These are phyloP conservation scores for Cossypha polioptera DNA, from an alignment of 2,797 vertebrate genomes.

Conservation along the genomic window DNA sequence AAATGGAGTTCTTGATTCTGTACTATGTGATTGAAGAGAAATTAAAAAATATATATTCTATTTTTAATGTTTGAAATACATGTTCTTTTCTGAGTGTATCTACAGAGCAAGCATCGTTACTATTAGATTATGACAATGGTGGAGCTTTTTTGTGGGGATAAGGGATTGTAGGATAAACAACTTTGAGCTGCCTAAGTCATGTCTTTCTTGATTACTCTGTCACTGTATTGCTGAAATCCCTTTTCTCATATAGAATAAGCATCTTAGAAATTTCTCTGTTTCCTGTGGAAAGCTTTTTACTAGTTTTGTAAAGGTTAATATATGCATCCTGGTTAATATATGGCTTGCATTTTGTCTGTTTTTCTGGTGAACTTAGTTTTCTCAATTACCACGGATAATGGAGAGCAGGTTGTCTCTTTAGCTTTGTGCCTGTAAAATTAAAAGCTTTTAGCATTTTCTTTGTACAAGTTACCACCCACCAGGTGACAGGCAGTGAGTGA, in stretches of 20 bases:
- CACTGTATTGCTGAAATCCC: not conserved
- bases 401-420: not conserved
- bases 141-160: not conserved
- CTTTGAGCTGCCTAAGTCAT: not conserved
- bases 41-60: fast-evolving
- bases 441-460: not conserved
- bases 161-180: not conserved
- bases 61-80: not conserved
- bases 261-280: not conserved
- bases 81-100: not conserved
- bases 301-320: not conserved
- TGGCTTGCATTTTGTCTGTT: not conserved
- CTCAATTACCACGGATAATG: not conserved
- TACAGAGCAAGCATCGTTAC: not conserved
- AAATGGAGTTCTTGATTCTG: not conserved
- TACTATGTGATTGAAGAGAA: not conserved
- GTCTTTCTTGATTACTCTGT: not conserved
- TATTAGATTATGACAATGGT: not conserved
- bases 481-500: not conserved
- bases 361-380: not conserved
- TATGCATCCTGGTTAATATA: not conserved
- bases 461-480: not conserved
- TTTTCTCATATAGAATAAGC: not conserved
- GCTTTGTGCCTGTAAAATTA: not conserved
- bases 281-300: not conserved